Percentiles rank a stretch among this genome's conserved stretches.
These are phyloP conservation scores for Aproaerema taeniolella DNA, from an alignment of 2,888 invertebrate genomes.

Conservation along the genomic window DNA sequence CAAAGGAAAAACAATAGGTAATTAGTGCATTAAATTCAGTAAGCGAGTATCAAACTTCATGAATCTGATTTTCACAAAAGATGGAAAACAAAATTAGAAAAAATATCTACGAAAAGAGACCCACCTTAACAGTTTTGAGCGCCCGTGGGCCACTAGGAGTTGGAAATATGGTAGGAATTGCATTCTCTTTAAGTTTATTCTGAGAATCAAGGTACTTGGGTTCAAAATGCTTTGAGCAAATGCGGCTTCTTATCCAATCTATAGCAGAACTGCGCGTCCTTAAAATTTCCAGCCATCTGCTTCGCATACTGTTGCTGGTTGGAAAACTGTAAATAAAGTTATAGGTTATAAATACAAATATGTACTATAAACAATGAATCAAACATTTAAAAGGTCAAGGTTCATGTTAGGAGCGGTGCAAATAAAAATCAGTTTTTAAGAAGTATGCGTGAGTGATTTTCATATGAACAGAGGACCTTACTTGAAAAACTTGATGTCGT, in stretches of 20 bases:
- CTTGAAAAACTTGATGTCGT: too few relatives aligned
- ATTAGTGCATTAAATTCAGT: not conserved
- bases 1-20: not conserved
- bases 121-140: not conserved
- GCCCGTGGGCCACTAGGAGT: not conserved
- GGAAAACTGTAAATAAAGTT: constrained; percentile 50
- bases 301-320: constrained; percentile 44
- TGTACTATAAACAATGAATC: too few relatives aligned
- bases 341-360: too few relatives aligned
- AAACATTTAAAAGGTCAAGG: too few relatives aligned
- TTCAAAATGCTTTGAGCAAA: constrained; percentile 65
- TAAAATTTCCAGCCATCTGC: constrained; percentile 51
- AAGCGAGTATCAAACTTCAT: too few relatives aligned
- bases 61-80: too few relatives aligned
- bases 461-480: too few relatives aligned
- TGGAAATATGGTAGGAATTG: constrained; percentile 54
- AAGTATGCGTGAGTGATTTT: too few relatives aligned
- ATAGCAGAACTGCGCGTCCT: constrained; percentile 49
- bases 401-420: too few relatives aligned
- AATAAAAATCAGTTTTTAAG: too few relatives aligned
- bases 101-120: not conserved
- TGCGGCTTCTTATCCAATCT: constrained; percentile 55
- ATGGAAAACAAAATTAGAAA: not conserved
- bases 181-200: constrained; percentile 46
- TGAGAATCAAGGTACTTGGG: constrained; percentile 50